Conservation (phyloP, 2,888 invertebrate species). For the Dysmachus trigonus region DNA sequence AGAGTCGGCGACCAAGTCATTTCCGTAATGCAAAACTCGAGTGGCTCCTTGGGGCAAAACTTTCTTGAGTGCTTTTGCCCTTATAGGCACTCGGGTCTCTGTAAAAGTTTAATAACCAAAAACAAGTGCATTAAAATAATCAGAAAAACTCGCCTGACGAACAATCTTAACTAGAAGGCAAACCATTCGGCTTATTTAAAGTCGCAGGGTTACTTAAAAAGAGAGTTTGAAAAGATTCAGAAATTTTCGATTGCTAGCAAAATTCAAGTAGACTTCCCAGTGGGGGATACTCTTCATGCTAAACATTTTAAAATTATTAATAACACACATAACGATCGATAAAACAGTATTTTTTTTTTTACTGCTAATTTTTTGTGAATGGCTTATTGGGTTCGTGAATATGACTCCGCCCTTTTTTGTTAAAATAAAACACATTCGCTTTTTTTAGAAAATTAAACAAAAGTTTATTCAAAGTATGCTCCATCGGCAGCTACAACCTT, state of each 20-base stretch:
- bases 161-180: background rate
- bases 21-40: conserved; percentile 32
- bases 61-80: conserved; percentile 15
- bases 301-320: background rate
- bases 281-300: background rate
- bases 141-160: background rate
- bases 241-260: background rate
- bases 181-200: background rate
- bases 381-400: too few relatives aligned
- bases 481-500: too few relatives aligned
- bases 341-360: too few relatives aligned
- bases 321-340: background rate
- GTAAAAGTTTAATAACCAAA: conserved; percentile 27
- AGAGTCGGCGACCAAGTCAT: conserved; percentile 16
- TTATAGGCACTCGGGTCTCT: background rate
- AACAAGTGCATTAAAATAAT: conserved; percentile 37
- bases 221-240: background rate
- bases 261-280: background rate
- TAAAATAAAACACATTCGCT: too few relatives aligned
- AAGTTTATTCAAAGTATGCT: too few relatives aligned
- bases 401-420: too few relatives aligned
- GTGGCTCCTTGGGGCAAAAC: background rate
- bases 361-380: too few relatives aligned
- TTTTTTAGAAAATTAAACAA: too few relatives aligned
- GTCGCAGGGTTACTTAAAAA: background rate